These are phyloP conservation scores for Caranx melampygus DNA, from an alignment of 2,113 vertebrate species.

Conservation along the genomic window DNA sequence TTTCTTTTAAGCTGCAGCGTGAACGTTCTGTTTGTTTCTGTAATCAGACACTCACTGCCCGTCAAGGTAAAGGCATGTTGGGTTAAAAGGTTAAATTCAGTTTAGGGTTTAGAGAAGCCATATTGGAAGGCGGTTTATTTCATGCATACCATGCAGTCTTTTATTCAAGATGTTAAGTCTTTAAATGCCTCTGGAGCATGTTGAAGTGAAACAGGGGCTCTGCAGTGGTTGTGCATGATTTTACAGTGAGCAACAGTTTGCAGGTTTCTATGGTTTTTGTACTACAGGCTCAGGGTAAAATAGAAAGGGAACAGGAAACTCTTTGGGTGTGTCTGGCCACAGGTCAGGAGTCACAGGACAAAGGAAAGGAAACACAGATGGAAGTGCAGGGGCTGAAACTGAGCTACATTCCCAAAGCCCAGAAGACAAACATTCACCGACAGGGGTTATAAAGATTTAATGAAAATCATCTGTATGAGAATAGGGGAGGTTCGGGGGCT, in stretches of 20 bases:
- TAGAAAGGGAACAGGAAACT: slow-evolving; percentile 70
- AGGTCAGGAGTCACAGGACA: slow-evolving; percentile 82
- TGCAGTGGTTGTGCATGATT: not conserved
- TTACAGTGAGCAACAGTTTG: slow-evolving; percentile 3
- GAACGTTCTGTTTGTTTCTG: slow-evolving; percentile 44
- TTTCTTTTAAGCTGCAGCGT: slow-evolving; percentile 33
- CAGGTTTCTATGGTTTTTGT: slow-evolving; percentile 25
- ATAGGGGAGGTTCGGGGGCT: slow-evolving; percentile 18
- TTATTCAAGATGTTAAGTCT: not conserved
- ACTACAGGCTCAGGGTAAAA: slow-evolving; percentile 4
- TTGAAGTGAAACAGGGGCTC: not conserved
- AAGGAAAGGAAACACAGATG: slow-evolving; percentile 82
- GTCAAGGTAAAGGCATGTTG: slow-evolving; percentile 15
- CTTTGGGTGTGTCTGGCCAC: slow-evolving; percentile 74
- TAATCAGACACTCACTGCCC: slow-evolving; percentile 40
- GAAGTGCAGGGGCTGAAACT: slow-evolving; percentile 73
- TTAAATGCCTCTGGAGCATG: not conserved
- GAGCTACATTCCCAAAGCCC: slow-evolving; percentile 72
- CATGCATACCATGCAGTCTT: not conserved
- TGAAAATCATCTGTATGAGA: slow-evolving; percentile 76
- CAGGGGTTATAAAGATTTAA: slow-evolving; percentile 67
- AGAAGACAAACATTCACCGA: slow-evolving; percentile 75
- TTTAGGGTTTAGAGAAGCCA: slow-evolving; percentile 21
- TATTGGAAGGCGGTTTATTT: not conserved
- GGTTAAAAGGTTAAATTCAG: slow-evolving; percentile 40